Percentiles rank a stretch among this genome's conserved stretches.
Conservation (phyloP, 2,888 invertebrate species). For the Nemurella pictetii region DNA sequence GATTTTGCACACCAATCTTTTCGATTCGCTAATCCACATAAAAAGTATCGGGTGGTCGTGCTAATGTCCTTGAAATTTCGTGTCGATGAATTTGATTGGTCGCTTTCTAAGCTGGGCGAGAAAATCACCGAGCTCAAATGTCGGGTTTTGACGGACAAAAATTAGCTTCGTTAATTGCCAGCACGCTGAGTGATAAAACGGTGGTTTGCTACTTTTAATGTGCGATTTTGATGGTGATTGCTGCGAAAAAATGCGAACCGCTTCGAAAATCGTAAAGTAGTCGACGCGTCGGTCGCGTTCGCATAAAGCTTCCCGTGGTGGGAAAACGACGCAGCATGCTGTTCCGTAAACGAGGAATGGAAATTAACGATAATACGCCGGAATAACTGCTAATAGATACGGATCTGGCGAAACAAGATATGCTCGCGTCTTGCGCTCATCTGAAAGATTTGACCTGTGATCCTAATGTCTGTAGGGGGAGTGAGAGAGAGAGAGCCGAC, state of each 20-base stretch:
- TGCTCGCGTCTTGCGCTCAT: background rate
- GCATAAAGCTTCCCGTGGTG: background rate
- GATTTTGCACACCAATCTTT: too few relatives aligned
- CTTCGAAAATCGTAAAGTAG: background rate
- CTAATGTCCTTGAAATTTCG: background rate
- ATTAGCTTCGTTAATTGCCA: background rate
- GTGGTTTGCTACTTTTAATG: background rate
- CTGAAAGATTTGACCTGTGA: background rate
- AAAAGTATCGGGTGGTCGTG: too few relatives aligned
- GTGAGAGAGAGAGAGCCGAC: background rate
- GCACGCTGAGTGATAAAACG: background rate
- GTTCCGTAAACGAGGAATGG: background rate
- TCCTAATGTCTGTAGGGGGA: background rate
- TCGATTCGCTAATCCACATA: too few relatives aligned
- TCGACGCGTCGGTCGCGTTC: background rate
- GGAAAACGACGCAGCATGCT: background rate
- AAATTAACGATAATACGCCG: background rate
- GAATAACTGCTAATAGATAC: background rate
- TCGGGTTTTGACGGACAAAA: background rate
- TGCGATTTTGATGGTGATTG: background rate
- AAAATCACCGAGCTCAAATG: background rate
- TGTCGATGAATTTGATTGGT: background rate
- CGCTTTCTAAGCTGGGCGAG: background rate
- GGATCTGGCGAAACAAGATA: background rate
- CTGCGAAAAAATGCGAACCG: background rate